Evolutionary conservation across 2,888 invertebrate species (phyloP).

Genomic region (Cheilosia scutellata): DNA sequence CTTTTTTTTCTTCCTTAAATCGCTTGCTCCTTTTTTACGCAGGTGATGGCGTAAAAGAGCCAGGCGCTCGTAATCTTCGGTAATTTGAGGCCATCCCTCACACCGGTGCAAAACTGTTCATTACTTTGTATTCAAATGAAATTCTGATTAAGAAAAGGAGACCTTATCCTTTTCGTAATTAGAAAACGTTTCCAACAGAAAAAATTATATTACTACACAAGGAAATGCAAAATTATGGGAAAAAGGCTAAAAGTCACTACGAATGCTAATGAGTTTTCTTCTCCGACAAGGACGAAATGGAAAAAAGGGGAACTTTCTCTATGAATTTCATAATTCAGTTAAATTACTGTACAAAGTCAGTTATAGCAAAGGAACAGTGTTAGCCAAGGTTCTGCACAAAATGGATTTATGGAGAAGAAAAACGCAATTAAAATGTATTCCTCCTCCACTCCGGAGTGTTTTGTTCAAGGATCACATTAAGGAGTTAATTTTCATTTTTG

Average conservation of each 20-base stretch:
- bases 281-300: constrained; percentile 8
- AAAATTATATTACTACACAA: constrained; percentile 13
- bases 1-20: neutral
- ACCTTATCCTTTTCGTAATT: constrained; percentile 39
- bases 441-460: constrained; percentile 22
- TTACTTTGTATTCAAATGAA: constrained; percentile 55
- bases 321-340: constrained; percentile 41
- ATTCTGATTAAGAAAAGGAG: constrained; percentile 21
- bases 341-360: constrained; percentile 28
- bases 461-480: constrained; percentile 65
- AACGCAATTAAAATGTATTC: constrained; percentile 70
- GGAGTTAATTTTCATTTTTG: constrained; percentile 56
- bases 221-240: constrained; percentile 32
- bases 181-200: constrained; percentile 2
- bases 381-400: neutral
- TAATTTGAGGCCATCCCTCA: constrained; percentile 44
- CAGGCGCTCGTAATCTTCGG: neutral
- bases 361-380: neutral
- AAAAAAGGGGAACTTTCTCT: constrained; percentile 6
- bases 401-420: constrained; percentile 51
- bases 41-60: constrained; percentile 14
- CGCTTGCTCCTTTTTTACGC: constrained; percentile 19
- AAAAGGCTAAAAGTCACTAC: constrained; percentile 54
- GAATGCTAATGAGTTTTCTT: constrained; percentile 58
- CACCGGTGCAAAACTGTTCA: constrained; percentile 44